phyloP scores from a whole-genome alignment of 2,888 invertebrate genomes.

The Periphyllus acericola region DNA sequence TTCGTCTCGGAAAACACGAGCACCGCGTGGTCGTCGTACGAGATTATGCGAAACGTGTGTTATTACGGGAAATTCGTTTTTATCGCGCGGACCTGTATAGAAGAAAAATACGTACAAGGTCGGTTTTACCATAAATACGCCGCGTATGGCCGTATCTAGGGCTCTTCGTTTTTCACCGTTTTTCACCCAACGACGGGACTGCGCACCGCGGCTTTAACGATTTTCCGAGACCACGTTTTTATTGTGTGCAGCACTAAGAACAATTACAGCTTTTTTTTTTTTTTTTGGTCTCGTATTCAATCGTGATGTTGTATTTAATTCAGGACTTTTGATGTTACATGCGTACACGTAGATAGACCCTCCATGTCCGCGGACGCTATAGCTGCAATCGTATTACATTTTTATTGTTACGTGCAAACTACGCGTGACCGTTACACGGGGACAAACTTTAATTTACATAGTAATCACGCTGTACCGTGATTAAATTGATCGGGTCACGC shows the following conservation, averaged over 20 bases:
- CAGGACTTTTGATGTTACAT: conserved; percentile 19
- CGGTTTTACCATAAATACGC: conserved; percentile 14
- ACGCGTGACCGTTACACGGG: not conserved
- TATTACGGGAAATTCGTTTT: too few relatives aligned
- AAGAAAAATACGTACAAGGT: conserved; percentile 20
- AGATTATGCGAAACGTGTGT: too few relatives aligned
- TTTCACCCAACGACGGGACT: too few relatives aligned
- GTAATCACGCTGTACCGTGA: not conserved
- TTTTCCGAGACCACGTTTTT: conserved; percentile 29
- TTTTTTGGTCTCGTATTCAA: conserved; percentile 14
- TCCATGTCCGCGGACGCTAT: not conserved
- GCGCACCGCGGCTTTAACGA: conserved; percentile 27
- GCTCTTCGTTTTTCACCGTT: conserved; percentile 27
- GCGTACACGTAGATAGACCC: too few relatives aligned
- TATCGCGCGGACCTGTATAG: too few relatives aligned
- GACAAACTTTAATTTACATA: not conserved
- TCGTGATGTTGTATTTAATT: conserved; percentile 36
- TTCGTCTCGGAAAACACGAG: too few relatives aligned
- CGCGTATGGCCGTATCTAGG: too few relatives aligned
- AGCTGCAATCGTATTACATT: not conserved
- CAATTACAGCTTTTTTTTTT: conserved; percentile 23
- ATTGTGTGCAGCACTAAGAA: conserved; percentile 20
- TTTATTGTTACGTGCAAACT: conserved; percentile 19
- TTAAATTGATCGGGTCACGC: not conserved
- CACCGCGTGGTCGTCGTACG: too few relatives aligned